Evolutionary conservation across 2,888 invertebrate genomes (phyloP), one percentile per base, ranked within the genome.

Genomic region (Dyspetes luteomarginatus): DNA sequence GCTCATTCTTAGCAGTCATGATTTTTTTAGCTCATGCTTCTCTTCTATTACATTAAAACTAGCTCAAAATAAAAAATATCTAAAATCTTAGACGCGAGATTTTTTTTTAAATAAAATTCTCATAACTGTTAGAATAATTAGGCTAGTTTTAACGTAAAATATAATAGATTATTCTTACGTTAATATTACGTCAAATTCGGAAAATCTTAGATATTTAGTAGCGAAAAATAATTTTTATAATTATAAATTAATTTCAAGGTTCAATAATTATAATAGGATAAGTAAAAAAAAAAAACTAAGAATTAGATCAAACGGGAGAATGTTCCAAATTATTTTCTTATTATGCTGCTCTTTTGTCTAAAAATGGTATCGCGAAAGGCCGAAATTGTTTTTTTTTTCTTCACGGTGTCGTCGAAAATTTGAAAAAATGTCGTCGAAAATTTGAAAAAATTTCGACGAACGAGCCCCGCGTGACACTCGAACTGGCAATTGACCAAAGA

Each of bases 401-500:
- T 9, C 17, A 9, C 17, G 9, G 28, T n/a, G n/a, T n/a, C n/a
- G n/a, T 7, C 36, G 9, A 12, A 7, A 12, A 36, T 36, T 36
- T 36, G 1, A 17, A 15, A 15, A n/a, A 30, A 52, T 36, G 17
- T 67, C 36, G 9, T 67, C 22, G 4, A 41, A 52, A 36, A 28
- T 30, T 62, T 50, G 28, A 15, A 62, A 41, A 56, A 26, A 28
- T 7, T 26, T n/a, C 15, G 3, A 3, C n/a, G 50, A 52, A 24
- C 28, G 7, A n/a, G 45, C n/a, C 26, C 28, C 22, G 4, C 26
- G 43, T 19, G 64, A 17, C 9, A 26, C 17, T 60, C 19, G 22
- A 26, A 64, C 3, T 55, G 72, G 41, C 50, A 52, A 24, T 30
- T 22, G 41, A 71, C 36, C 71, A 58, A 36, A 65, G 48, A 41